Evolutionary conservation across 53 echinoderm and acorn worm species (phyloP).

Genomic region (Astropecten irregularis): DNA sequence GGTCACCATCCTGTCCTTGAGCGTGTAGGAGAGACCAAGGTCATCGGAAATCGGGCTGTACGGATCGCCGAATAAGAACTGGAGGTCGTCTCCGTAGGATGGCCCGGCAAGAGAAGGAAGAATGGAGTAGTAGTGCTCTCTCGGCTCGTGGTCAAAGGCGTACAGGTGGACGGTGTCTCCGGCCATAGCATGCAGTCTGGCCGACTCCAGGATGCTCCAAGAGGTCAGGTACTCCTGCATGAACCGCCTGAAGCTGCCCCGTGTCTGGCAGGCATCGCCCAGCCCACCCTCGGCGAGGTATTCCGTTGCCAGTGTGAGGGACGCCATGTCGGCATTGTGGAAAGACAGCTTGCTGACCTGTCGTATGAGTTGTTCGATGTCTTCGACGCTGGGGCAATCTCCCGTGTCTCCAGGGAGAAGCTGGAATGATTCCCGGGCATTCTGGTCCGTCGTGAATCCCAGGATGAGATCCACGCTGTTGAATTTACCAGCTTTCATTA

Average conservation of each 20-base stretch:
- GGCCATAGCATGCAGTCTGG: conserved; percentile 12
- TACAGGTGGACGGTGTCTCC: conserved; percentile 28
- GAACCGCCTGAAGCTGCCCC: conserved; percentile 21
- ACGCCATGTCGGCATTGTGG: background rate
- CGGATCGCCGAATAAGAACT: conserved; percentile 65
- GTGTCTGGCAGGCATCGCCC: conserved; percentile 4
- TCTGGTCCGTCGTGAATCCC: conserved; percentile 6
- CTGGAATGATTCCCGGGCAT: background rate
- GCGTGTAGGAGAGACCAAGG: conserved; percentile 16
- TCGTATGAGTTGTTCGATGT: background rate
- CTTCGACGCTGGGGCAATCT: conserved; percentile 4
- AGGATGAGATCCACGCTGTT: conserved; percentile 23
- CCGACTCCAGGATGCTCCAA: conserved; percentile 2
- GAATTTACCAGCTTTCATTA: background rate
- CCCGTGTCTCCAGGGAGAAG: background rate
- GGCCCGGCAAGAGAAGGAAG: conserved; percentile 44
- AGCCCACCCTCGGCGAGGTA: background rate
- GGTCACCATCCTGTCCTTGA: conserved; percentile 18
- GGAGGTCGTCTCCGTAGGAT: conserved; percentile 63
- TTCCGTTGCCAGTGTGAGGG: conserved; percentile 6
- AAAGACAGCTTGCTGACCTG: background rate
- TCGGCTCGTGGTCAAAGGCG: conserved; percentile 31
- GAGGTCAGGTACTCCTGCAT: conserved; percentile 15
- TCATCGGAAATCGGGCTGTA: conserved; percentile 25
- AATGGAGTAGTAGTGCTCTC: background rate